Evolutionary conservation across 2,113 vertebrate species (phyloP).

Genomic region (Gracilinanus agilis): DNA sequence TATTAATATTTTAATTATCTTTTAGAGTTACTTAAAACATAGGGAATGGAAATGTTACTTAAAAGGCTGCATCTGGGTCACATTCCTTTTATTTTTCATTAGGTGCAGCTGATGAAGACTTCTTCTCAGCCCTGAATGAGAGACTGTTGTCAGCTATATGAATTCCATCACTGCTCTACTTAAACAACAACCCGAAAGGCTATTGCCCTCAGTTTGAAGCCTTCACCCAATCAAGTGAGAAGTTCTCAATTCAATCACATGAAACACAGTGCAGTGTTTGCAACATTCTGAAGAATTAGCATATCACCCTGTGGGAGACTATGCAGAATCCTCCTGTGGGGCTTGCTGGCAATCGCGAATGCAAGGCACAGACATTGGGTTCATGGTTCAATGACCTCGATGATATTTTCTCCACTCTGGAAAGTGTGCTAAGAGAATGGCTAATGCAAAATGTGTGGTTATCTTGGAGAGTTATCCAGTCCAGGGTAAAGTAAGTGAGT

Average conservation of each 20-base stretch:
- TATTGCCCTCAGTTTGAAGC: conserved; percentile 61
- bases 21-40: conserved; percentile 62
- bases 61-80: conserved; percentile 47
- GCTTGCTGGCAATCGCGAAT: conserved; percentile 25
- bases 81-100: conserved; percentile 54
- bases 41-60: conserved; percentile 48
- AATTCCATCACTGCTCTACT: conserved; percentile 58
- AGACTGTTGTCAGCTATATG: conserved; percentile 40
- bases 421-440: conserved; percentile 26
- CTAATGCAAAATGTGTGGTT: conserved; percentile 51
- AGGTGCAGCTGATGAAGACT: background rate
- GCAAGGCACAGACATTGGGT: conserved; percentile 51
- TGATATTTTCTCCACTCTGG: conserved; percentile 48
- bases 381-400: conserved; percentile 53
- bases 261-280: conserved; percentile 36
- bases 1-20: conserved; percentile 54
- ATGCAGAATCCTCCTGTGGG: conserved; percentile 50
- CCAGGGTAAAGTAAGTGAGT: conserved; percentile 40
- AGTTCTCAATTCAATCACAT: conserved; percentile 66
- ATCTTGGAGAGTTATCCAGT: background rate
- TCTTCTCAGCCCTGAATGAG: conserved; percentile 57
- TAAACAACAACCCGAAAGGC: conserved; percentile 62
- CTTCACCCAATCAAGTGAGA: conserved; percentile 46
- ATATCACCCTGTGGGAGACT: conserved; percentile 27
- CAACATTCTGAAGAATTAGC: conserved; percentile 68